Evolutionary conservation across 1,140 invertebrate genomes (phyloP), one percentile per base, ranked within the genome.

Genomic region (Polypedilum pembai): DNA sequence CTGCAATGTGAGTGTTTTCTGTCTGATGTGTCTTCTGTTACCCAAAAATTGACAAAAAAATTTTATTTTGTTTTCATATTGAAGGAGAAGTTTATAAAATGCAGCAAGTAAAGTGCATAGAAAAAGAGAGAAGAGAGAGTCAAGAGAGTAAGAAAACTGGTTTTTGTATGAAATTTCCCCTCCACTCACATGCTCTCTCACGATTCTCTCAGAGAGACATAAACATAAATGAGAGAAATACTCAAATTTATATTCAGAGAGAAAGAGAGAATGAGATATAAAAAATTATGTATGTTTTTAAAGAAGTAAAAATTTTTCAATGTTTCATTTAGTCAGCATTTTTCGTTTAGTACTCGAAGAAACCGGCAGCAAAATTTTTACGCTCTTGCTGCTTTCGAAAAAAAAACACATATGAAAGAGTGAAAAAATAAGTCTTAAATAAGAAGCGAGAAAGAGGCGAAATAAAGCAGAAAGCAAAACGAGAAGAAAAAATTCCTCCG

Each of bases 101-200:
- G 45, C 45, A 56, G 45, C 45, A 56, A n/a, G 45, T n/a, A 56
- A 56, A 56, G 45, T 56, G 45, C 45, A 56, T 56, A 56, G n/a
- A 33, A 15, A 56, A n/a, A 56, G 45, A 56, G 45, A 12, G 65
- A 8, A 20, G 8, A 21, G 65, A 69, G 65, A 21, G 10, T 18
- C 8, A 5, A 20, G 17, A 20, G 17, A 18, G 65, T 69, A 56
- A 56, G n/a, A 66, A 17, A 66, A 66, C 63, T 8, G n/a, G 63
- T 66, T 66, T 66, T 20, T 18, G 17, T 4, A 0, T n/a, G 20
- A 20, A 20, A 69, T 69, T 69, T 69, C 65, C 65, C 65, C 65
- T 69, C 4, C 65, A 69, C 7, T 8, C n/a, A 8, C n/a, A 12
- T 56, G 20, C 17, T 56, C 10, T 12, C 45, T 56, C 45, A 1